These are phyloP conservation scores for Zapornia atra DNA, from an alignment of 2,113 vertebrate genomes.

Conservation along the genomic window DNA sequence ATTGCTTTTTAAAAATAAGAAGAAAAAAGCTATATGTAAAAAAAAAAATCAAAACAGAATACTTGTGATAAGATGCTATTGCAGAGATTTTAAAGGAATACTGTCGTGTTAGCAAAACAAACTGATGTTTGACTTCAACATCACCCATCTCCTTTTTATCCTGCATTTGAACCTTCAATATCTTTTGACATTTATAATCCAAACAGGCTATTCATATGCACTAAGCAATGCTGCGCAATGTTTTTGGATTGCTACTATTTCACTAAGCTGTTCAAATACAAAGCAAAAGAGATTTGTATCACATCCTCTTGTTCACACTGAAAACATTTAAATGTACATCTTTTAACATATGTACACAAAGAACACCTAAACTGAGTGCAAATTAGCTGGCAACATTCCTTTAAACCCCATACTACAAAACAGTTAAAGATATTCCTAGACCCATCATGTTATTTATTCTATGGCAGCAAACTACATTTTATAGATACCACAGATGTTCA, in stretches of 20 bases:
- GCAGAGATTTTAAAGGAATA: neutral
- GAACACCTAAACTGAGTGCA: neutral
- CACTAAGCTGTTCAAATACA: neutral
- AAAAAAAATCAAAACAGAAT: neutral
- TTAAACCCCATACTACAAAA: neutral
- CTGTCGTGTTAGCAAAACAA: neutral
- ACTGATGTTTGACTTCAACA: neutral
- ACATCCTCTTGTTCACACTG: neutral
- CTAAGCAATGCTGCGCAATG: neutral
- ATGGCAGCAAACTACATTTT: neutral
- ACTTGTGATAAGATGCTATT: neutral
- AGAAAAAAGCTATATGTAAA: slow-evolving; percentile 31
- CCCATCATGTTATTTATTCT: neutral
- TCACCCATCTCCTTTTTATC: neutral
- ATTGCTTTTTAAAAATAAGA: slow-evolving; percentile 85
- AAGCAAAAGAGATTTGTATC: neutral
- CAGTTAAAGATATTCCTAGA: neutral
- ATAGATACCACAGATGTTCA: neutral
- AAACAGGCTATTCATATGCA: neutral
- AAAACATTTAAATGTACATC: neutral
- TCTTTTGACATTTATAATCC: neutral
- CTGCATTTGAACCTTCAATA: neutral
- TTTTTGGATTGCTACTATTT: neutral
- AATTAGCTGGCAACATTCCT: neutral
- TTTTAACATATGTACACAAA: neutral